These are phyloP conservation scores for Tyto alba DNA, from an alignment of 2,113 vertebrate species.

Conservation along the genomic window DNA sequence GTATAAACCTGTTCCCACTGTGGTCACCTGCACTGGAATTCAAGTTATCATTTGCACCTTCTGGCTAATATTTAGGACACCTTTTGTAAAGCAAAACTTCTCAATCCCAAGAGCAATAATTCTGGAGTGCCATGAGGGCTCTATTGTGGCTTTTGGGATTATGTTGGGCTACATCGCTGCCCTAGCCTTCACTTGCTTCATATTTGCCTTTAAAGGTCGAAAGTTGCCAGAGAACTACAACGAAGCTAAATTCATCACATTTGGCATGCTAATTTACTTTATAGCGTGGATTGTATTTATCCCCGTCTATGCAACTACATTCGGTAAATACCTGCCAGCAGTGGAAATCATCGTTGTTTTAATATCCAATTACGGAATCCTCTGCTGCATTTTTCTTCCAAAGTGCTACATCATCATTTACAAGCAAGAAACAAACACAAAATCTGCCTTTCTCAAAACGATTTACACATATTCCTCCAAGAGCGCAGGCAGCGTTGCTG, in stretches of 20 bases:
- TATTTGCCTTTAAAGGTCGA: constrained; percentile 85
- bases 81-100: constrained; percentile 57
- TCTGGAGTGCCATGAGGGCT: constrained; percentile 81
- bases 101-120: constrained; percentile 68
- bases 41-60: constrained; percentile 75
- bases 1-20: constrained; percentile 73
- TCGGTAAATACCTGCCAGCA: constrained; percentile 82
- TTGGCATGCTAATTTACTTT: constrained; percentile 89
- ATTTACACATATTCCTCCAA: constrained; percentile 81
- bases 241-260: constrained; percentile 89
- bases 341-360: constrained; percentile 88
- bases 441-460: constrained; percentile 80
- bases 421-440: constrained; percentile 84
- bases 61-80: constrained; percentile 79
- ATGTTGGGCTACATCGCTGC: constrained; percentile 83
- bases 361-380: constrained; percentile 86
- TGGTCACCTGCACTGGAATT: constrained; percentile 72
- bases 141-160: constrained; percentile 75
- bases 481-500: constrained; percentile 53
- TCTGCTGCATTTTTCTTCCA: constrained; percentile 85
- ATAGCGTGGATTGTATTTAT: constrained; percentile 88
- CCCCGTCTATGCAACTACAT: constrained; percentile 80
- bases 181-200: constrained; percentile 82
- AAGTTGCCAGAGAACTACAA: constrained; percentile 89
- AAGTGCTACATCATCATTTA: constrained; percentile 88